Evolutionary conservation across 2,113 vertebrate genomes (phyloP).

Genomic region (Dryoscopus gambensis): DNA sequence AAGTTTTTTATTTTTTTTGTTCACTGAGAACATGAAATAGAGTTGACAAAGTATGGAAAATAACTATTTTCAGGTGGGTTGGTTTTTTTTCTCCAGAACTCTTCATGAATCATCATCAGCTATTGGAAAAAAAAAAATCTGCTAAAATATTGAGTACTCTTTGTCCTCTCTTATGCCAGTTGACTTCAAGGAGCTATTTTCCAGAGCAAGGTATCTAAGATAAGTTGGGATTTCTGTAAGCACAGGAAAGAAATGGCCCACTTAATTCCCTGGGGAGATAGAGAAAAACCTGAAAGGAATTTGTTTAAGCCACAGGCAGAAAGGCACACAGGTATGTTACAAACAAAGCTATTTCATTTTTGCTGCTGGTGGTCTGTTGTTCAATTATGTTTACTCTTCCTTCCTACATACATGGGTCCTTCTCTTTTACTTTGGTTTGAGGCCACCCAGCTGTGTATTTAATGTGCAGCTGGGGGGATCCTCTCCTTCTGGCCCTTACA

Average conservation of each 20-base stretch:
- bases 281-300: background rate
- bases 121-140: conserved; percentile 41
- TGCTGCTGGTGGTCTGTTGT: background rate
- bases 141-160: background rate
- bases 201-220: background rate
- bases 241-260: background rate
- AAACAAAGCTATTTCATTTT: background rate
- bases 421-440: background rate
- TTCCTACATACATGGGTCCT: background rate
- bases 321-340: background rate
- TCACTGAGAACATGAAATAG: conserved; percentile 14
- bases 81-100: background rate
- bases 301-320: background rate
- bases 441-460: background rate
- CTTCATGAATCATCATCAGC: conserved; percentile 24
- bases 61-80: background rate
- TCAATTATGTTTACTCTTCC: background rate
- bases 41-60: conserved; percentile 1
- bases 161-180: background rate
- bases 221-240: background rate
- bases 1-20: background rate
- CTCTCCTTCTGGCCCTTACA: background rate
- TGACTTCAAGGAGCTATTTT: background rate
- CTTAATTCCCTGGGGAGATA: background rate
- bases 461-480: background rate